These are phyloP conservation scores for Halocynthia aurantium DNA, from an alignment of 23 tunicate genomes.

Conservation along the genomic window DNA sequence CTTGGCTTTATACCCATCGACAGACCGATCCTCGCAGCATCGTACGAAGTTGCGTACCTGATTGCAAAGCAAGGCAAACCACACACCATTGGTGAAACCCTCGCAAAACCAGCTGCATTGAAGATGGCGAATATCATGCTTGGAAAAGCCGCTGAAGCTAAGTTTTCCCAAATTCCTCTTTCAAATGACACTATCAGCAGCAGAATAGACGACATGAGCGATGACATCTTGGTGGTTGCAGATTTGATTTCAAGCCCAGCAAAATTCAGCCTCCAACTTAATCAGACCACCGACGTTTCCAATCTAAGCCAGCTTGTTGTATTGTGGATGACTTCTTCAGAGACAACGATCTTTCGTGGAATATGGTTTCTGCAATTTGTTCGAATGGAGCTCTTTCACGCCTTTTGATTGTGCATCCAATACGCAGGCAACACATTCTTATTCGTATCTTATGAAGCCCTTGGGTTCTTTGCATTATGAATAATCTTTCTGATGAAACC, in stretches of 20 bases:
- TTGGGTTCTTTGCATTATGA: too few species aligned
- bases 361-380: constrained; percentile 46
- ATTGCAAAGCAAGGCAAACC: constrained; percentile 41
- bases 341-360: constrained; percentile 44
- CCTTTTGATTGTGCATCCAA: too few species aligned
- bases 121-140: constrained; percentile 43
- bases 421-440: too few species aligned
- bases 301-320: constrained; percentile 26
- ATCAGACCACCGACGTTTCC: constrained; percentile 40
- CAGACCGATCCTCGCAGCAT: constrained; percentile 27
- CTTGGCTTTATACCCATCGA: constrained; percentile 24
- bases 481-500: too few species aligned
- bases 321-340: constrained; percentile 39
- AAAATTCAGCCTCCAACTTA: constrained; percentile 41
- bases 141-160: constrained; percentile 36
- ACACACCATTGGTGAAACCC: constrained; percentile 43
- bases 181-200: constrained; percentile 51
- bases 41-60: constrained; percentile 34
- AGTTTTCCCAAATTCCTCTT: constrained; percentile 43
- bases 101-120: constrained; percentile 49
- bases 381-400: constrained; percentile 57
- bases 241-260: constrained; percentile 46
- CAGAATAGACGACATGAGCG: constrained; percentile 43
- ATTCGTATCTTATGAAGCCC: too few species aligned
- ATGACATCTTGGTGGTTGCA: constrained; percentile 43